A percentile compares a stretch with the other conserved stretches of the same genome.
Evolutionary conservation across 2,888 invertebrate species (phyloP).

Genomic region (Drosophila eohydei): DNA sequence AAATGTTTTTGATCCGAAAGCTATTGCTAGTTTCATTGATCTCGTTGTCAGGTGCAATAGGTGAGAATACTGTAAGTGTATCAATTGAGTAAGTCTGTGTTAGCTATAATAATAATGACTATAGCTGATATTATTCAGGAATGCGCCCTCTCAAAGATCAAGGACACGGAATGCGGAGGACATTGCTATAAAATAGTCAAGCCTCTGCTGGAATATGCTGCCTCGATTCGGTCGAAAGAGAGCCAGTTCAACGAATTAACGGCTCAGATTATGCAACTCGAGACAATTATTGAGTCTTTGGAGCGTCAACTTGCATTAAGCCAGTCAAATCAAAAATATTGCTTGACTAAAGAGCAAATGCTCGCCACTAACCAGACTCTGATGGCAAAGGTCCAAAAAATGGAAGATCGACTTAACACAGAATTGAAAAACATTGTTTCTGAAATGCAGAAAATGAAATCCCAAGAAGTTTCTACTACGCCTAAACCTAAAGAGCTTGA

Average conservation of each 20-base stretch:
- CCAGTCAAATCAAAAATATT: background rate
- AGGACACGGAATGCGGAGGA: background rate
- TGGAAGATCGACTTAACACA: background rate
- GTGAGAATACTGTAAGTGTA: background rate
- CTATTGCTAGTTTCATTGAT: background rate
- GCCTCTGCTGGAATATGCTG: background rate
- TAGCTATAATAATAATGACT: background rate
- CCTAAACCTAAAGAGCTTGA: background rate
- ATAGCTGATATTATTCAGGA: background rate
- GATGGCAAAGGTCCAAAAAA: background rate
- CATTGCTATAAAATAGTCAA: background rate
- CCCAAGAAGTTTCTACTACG: background rate
- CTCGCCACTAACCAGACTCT: background rate
- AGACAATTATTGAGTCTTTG: background rate
- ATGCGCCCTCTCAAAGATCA: background rate
- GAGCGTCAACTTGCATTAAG: slow-evolving; percentile 1
- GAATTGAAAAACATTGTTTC: background rate
- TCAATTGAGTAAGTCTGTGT: background rate
- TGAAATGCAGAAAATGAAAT: background rate
- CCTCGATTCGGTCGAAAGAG: background rate
- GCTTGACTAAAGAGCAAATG: background rate
- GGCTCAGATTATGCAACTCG: background rate
- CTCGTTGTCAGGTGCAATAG: background rate
- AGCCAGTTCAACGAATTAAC: background rate
- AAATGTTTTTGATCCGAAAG: background rate